A percentile compares a stretch with the other conserved stretches of the same genome.
Conservation (phyloP, 2,888 invertebrate genomes). For the Volucella inflata region DNA sequence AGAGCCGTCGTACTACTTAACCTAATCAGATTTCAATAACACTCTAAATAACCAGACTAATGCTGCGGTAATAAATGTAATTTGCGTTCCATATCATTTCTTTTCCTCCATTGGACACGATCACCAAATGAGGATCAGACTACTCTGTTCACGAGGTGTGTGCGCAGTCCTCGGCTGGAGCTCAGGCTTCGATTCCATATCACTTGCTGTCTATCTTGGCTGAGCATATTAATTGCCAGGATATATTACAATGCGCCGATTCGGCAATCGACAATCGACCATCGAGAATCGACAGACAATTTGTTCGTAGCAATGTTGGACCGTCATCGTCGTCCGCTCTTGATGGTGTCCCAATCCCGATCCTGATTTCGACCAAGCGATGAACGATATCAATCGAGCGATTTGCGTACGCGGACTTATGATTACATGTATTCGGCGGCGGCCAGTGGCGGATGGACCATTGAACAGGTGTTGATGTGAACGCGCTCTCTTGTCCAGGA, state of each 20-base stretch:
- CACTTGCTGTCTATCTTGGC: slow-evolving; percentile 66
- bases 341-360: slow-evolving; percentile 20
- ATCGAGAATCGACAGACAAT: slow-evolving; percentile 52
- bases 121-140: slow-evolving; percentile 61
- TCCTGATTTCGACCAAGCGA: slow-evolving; percentile 1
- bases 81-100: slow-evolving; percentile 79
- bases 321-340: slow-evolving; percentile 6
- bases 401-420: slow-evolving; percentile 72
- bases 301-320: slow-evolving; percentile 54
- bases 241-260: slow-evolving; percentile 71
- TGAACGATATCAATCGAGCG: slow-evolving; percentile 71
- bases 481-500: slow-evolving; percentile 77
- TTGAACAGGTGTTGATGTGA: slow-evolving; percentile 72
- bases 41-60: slow-evolving; percentile 82
- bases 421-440: slow-evolving; percentile 49
- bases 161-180: not conserved
- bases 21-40: slow-evolving; percentile 81
- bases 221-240: slow-evolving; percentile 73
- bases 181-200: slow-evolving; percentile 30
- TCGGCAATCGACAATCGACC: slow-evolving; percentile 45
- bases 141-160: slow-evolving; percentile 22
- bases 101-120: slow-evolving; percentile 60
- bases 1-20: slow-evolving; percentile 74
- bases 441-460: slow-evolving; percentile 25
- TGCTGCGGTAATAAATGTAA: slow-evolving; percentile 81